A percentile compares a stretch with the other conserved stretches of the same genome.
These are phyloP conservation scores for Agrotis clavis DNA, from an alignment of 2,888 invertebrate genomes.

Conservation along the genomic window DNA sequence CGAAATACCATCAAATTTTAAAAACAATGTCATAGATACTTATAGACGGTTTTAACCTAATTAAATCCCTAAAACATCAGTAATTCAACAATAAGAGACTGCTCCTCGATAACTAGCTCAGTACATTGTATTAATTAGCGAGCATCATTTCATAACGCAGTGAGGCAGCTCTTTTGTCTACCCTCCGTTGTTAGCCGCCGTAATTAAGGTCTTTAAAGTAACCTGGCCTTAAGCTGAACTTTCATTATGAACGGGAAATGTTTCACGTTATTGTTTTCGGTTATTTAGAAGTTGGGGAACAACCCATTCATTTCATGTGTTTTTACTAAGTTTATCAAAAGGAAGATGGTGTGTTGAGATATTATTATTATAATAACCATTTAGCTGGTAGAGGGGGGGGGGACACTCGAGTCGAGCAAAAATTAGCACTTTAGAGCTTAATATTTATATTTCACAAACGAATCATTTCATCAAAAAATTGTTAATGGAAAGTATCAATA, in stretches of 20 bases:
- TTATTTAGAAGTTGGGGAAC: conserved; percentile 39
- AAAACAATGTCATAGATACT: too few relatives aligned
- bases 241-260: conserved; percentile 49
- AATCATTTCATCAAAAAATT: too few relatives aligned
- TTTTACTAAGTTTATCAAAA: conserved; percentile 14
- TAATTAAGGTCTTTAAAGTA: conserved; percentile 47
- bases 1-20: too few relatives aligned
- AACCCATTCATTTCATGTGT: neutral
- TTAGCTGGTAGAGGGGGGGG: too few relatives aligned
- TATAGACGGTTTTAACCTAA: neutral
- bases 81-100: neutral
- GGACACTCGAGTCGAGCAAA: too few relatives aligned
- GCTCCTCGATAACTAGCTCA: conserved; percentile 9
- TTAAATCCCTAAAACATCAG: neutral
- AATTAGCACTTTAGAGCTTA: too few relatives aligned
- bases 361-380: neutral
- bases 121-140: conserved; percentile 47
- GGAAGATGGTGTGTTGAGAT: neutral
- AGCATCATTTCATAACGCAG: conserved; percentile 45
- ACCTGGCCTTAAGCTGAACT: conserved; percentile 42
- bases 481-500: too few relatives aligned
- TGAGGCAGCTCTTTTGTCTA: conserved; percentile 41
- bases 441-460: too few relatives aligned
- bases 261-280: conserved; percentile 46
- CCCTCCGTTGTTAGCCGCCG: conserved; percentile 37